A percentile compares a stretch with the other conserved stretches of the same genome.
phyloP scores from a whole-genome alignment of 2,888 invertebrate species.

The Zygothrica quintamaculata region DNA sequence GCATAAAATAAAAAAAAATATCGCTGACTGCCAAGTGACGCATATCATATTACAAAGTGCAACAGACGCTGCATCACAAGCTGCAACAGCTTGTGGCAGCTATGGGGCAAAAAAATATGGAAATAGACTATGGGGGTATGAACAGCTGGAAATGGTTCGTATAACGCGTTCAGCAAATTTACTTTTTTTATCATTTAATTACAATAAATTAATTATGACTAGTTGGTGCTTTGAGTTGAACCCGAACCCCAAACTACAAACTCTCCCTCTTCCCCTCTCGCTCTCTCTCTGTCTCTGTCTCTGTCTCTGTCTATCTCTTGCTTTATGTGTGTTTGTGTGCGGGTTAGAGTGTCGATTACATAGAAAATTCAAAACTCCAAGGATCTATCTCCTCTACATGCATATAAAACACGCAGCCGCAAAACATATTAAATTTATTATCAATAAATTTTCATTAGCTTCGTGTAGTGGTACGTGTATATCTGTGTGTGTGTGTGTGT shows the following conservation, averaged over 20 bases:
- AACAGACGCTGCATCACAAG: constrained; percentile 20
- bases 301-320: too few relatives aligned
- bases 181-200: constrained; percentile 66
- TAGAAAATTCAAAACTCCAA: constrained; percentile 61
- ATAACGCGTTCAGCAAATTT: constrained; percentile 17
- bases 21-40: constrained; percentile 38
- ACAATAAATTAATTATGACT: constrained; percentile 76
- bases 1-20: too few relatives aligned
- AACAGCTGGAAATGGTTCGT: constrained; percentile 1
- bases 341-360: constrained; percentile 52
- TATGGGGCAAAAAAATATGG: not conserved
- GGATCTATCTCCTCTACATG: constrained; percentile 51
- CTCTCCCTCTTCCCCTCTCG: too few relatives aligned
- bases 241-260: constrained; percentile 8
- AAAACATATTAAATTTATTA: constrained; percentile 81
- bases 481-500: constrained; percentile 7
- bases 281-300: too few relatives aligned
- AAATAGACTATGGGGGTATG: not conserved
- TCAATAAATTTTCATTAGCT: constrained; percentile 84
- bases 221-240: constrained; percentile 23
- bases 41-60: constrained; percentile 60
- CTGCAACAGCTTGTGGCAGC: constrained; percentile 1
- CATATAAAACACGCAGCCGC: constrained; percentile 71
- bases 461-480: constrained; percentile 62
- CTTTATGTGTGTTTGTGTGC: too few relatives aligned